Evolutionary conservation across 2,888 invertebrate species (phyloP).

Genomic region (Melinaea marsaeus): DNA sequence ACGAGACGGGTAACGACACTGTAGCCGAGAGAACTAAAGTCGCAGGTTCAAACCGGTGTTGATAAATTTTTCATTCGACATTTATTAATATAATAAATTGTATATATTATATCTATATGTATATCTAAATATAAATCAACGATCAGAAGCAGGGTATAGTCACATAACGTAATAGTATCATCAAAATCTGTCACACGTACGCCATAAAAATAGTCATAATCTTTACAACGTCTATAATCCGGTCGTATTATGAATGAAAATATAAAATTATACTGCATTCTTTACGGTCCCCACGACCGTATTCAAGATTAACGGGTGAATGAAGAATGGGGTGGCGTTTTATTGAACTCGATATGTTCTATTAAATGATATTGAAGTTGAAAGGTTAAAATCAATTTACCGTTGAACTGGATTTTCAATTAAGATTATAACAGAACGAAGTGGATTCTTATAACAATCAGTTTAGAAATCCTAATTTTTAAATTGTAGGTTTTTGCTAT

Average conservation of each 20-base stretch:
- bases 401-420: not conserved
- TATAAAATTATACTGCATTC: slow-evolving; percentile 46
- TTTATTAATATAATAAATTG: too few species aligned
- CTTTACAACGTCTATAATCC: slow-evolving; percentile 41
- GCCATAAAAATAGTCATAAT: slow-evolving; percentile 39
- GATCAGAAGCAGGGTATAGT: not conserved
- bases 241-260: slow-evolving; percentile 50
- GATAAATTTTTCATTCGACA: too few species aligned
- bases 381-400: not conserved
- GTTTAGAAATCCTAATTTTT: not conserved
- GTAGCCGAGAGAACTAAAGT: too few species aligned
- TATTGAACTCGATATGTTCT: slow-evolving; percentile 9
- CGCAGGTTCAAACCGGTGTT: too few species aligned
- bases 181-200: slow-evolving; percentile 34
- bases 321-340: slow-evolving; percentile 6
- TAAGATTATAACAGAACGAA: not conserved
- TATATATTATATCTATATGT: too few species aligned
- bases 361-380: not conserved
- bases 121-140: too few species aligned
- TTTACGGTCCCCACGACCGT: slow-evolving; percentile 39
- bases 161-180: slow-evolving; percentile 11
- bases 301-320: slow-evolving; percentile 26
- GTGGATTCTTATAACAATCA: too few species aligned
- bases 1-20: too few species aligned
- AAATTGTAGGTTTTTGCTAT: slow-evolving; percentile 5